Conservation (phyloP, 2,888 invertebrate genomes). For the Caenorhabditis japonica region DNA sequence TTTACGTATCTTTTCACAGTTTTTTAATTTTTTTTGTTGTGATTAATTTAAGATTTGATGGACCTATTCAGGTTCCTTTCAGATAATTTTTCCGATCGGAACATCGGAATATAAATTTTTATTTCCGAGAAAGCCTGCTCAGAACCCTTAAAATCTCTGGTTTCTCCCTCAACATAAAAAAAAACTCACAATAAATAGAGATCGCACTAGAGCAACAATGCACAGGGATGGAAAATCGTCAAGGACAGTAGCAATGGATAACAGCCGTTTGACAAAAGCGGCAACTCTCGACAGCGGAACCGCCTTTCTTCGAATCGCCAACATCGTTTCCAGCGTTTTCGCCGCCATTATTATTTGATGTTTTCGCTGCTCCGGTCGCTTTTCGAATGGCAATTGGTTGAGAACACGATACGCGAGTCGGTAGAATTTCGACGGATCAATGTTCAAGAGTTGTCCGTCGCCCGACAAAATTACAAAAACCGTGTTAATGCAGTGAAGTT, state of each 20-base stretch:
- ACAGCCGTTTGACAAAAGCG: constrained; percentile 72
- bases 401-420: constrained; percentile 82
- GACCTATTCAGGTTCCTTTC: no score
- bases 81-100: no score
- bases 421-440: constrained; percentile 89
- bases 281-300: constrained; percentile 71
- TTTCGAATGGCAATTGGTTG: constrained; percentile 72
- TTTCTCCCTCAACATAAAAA: no score
- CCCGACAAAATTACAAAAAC: constrained; percentile 91
- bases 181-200: constrained; percentile 57
- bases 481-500: constrained; percentile 88
- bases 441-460: constrained; percentile 88
- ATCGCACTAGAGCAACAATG: constrained; percentile 66
- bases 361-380: constrained; percentile 56
- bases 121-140: no score
- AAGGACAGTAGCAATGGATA: constrained; percentile 66
- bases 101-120: background rate
- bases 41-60: no score
- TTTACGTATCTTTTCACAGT: no score
- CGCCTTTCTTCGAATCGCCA: constrained; percentile 68
- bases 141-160: no score
- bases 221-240: constrained; percentile 61
- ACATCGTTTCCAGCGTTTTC: constrained; percentile 71
- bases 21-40: no score
- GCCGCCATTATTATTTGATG: constrained; percentile 62